phyloP scores from a whole-genome alignment of 1,140 invertebrate species.

The Drosophila bifasciata region DNA sequence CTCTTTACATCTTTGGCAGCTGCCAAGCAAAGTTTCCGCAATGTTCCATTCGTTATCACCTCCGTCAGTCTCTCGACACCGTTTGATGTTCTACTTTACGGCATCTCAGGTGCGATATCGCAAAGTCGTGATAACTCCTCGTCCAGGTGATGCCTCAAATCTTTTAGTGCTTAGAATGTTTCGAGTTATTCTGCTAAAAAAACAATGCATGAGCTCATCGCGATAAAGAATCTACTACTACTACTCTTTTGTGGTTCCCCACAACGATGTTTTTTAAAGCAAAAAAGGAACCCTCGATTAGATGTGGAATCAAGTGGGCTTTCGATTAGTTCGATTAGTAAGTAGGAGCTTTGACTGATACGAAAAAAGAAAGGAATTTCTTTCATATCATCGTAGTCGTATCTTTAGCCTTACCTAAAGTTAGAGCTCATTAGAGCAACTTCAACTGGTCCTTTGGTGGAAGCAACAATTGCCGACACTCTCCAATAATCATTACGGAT shows the following conservation, averaged over 20 bases:
- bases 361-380: too few species aligned
- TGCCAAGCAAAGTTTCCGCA: slow-evolving; percentile 60
- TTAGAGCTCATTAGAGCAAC: neutral
- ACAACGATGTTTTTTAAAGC: slow-evolving; percentile 2
- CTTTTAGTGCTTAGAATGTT: slow-evolving; percentile 3
- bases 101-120: slow-evolving; percentile 61
- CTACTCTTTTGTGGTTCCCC: slow-evolving; percentile 18
- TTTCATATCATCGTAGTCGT: too few species aligned
- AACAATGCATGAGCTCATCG: slow-evolving; percentile 38
- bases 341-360: too few species aligned
- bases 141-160: slow-evolving; percentile 6
- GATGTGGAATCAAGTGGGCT: neutral
- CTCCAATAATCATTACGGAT: slow-evolving; percentile 14
- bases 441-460: neutral
- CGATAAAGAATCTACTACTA: slow-evolving; percentile 1
- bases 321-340: too few species aligned
- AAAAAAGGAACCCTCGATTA: slow-evolving; percentile 15
- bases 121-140: slow-evolving; percentile 50
- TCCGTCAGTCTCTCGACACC: slow-evolving; percentile 26
- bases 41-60: slow-evolving; percentile 77
- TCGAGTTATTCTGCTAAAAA: slow-evolving; percentile 12
- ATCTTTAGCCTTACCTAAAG: too few species aligned
- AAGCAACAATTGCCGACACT: neutral
- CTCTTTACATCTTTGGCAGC: slow-evolving; percentile 30
- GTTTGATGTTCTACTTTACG: slow-evolving; percentile 67